Percentiles rank a stretch among this genome's conserved stretches.
These are phyloP conservation scores for Hymenopus coronatus DNA, from an alignment of 2,888 invertebrate genomes.

Conservation along the genomic window DNA sequence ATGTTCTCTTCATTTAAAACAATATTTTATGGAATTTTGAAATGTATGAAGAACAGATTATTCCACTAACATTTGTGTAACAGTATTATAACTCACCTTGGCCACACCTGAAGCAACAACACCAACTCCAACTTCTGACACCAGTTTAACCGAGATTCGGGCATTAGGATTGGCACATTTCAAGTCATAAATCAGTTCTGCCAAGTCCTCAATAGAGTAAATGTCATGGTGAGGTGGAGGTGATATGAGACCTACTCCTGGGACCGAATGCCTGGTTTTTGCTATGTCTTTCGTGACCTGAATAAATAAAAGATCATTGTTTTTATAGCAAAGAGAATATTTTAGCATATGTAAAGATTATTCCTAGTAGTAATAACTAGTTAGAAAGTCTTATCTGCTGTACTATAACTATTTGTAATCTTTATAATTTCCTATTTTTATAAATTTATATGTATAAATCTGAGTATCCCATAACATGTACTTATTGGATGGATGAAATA, in stretches of 20 bases:
- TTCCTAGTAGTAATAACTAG: too few species aligned
- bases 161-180: constrained; percentile 96
- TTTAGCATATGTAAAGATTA: too few species aligned
- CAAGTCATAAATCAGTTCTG: constrained; percentile 96
- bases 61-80: background rate
- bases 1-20: too few species aligned
- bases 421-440: too few species aligned
- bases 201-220: constrained; percentile 98
- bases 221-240: constrained; percentile 99
- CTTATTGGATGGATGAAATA: too few species aligned
- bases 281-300: constrained; percentile 95
- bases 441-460: too few species aligned
- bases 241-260: constrained; percentile 96
- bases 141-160: constrained; percentile 94
- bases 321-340: too few species aligned
- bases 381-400: too few species aligned
- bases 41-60: constrained; percentile 8
- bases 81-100: constrained; percentile 61
- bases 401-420: too few species aligned
- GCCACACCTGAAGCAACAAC: constrained; percentile 99
- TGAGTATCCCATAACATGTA: too few species aligned
- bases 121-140: constrained; percentile 98
- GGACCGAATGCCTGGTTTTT: constrained; percentile 88
- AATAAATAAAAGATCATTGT: constrained; percentile 14
- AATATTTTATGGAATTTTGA: background rate